Conservation (phyloP, 2,888 invertebrate genomes). For the Drosophila paranaensis region DNA sequence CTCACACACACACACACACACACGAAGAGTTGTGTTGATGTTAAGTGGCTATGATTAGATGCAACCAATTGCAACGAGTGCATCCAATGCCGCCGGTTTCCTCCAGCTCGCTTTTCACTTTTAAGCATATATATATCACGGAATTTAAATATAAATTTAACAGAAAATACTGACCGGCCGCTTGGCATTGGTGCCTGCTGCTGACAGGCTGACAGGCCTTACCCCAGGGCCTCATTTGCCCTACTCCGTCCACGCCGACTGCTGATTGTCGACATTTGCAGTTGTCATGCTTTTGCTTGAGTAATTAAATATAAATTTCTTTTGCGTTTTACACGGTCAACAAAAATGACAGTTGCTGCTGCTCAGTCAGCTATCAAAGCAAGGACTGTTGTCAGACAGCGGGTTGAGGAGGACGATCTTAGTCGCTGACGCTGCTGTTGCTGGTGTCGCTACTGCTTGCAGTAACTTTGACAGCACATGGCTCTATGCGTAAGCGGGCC, state of each 20-base stretch:
- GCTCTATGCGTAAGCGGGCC: slow-evolving; percentile 16
- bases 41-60: slow-evolving; percentile 61
- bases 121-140: slow-evolving; percentile 56
- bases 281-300: slow-evolving; percentile 82
- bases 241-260: neutral
- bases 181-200: slow-evolving; percentile 62
- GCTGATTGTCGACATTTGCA: slow-evolving; percentile 67
- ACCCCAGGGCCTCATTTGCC: slow-evolving; percentile 24
- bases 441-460: slow-evolving; percentile 13
- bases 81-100: slow-evolving; percentile 13
- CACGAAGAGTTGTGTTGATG: neutral
- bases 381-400: slow-evolving; percentile 17
- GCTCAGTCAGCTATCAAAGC: slow-evolving; percentile 65
- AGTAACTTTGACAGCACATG: slow-evolving; percentile 9
- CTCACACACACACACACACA: slow-evolving; percentile 4
- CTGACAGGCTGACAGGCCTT: slow-evolving; percentile 70
- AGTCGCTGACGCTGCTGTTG: slow-evolving; percentile 26
- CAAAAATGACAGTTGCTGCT: slow-evolving; percentile 38
- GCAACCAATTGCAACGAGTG: slow-evolving; percentile 63
- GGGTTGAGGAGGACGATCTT: slow-evolving; percentile 26
- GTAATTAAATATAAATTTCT: slow-evolving; percentile 83
- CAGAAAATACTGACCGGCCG: slow-evolving; percentile 54
- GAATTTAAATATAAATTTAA: slow-evolving; percentile 70
- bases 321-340: slow-evolving; percentile 68
- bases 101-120: neutral